Conservation (phyloP, 2,888 invertebrate genomes). For the Cephus runcator region DNA sequence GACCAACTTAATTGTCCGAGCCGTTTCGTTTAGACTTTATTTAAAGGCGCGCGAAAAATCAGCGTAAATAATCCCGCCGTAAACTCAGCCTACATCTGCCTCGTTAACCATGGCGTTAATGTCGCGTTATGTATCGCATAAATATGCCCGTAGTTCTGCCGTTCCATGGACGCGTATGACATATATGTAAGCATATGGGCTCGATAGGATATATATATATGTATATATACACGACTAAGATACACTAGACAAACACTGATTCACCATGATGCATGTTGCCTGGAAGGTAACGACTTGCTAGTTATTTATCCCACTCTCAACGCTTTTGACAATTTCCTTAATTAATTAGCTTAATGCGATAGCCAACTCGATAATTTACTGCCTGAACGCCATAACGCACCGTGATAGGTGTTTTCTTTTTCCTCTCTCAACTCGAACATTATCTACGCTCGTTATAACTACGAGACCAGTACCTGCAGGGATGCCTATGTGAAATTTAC, state of each 20-base stretch:
- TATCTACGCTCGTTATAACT: neutral
- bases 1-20: constrained; percentile 41
- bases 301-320: neutral
- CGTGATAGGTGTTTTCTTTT: neutral
- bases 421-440: neutral
- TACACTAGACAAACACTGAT: neutral
- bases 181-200: neutral
- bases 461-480: neutral
- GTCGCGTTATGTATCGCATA: constrained; percentile 24
- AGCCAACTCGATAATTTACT: neutral
- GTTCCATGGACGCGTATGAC: neutral
- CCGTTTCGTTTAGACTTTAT: constrained; percentile 33
- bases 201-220: neutral
- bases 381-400: neutral
- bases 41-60: constrained; percentile 26
- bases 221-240: neutral
- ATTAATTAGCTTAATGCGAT: constrained; percentile 5
- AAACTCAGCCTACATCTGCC: constrained; percentile 19
- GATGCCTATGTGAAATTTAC: neutral
- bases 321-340: constrained; percentile 1
- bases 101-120: constrained; percentile 32
- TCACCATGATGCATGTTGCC: constrained; percentile 2
- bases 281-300: neutral
- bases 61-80: constrained; percentile 27
- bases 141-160: constrained; percentile 4